These are phyloP conservation scores for Temnothorax curvispinosus DNA, from an alignment of 1,140 invertebrate genomes.

Conservation along the genomic window DNA sequence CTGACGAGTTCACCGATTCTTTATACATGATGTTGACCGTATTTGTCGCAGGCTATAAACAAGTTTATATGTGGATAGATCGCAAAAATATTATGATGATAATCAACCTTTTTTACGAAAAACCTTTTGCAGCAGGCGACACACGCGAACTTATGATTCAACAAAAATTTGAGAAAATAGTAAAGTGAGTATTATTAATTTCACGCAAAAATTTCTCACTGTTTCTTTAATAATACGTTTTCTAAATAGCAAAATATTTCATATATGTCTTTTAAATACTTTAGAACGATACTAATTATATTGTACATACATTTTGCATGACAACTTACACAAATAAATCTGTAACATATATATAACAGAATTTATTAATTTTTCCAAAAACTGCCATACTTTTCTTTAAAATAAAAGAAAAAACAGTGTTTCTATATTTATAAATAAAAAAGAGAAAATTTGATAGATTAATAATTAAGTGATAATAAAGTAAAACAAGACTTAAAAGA, in stretches of 20 bases:
- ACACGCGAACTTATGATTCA: conserved; percentile 61
- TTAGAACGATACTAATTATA: background rate
- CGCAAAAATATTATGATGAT: conserved; percentile 53
- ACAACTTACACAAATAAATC: background rate
- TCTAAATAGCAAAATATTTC: background rate
- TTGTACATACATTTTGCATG: background rate
- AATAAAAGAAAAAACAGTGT: background rate
- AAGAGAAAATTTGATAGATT: background rate
- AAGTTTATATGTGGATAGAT: conserved; percentile 48
- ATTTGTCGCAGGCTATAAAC: conserved; percentile 56
- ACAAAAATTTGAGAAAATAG: conserved; percentile 31
- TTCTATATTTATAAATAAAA: background rate
- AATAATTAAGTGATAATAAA: background rate
- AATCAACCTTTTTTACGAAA: conserved; percentile 13
- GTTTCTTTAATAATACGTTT: background rate
- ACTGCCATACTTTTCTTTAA: background rate
- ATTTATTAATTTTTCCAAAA: background rate
- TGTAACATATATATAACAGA: background rate
- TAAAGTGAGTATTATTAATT: conserved; percentile 55
- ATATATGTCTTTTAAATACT: background rate
- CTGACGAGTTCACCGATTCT: conserved; percentile 63
- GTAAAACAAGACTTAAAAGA: background rate
- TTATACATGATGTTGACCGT: conserved; percentile 31
- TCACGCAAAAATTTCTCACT: background rate
- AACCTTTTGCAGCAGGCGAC: conserved; percentile 55